Base-by-base conservation (phyloP, 2,113 vertebrate species). In the Ahaetulla prasina region DNA sequence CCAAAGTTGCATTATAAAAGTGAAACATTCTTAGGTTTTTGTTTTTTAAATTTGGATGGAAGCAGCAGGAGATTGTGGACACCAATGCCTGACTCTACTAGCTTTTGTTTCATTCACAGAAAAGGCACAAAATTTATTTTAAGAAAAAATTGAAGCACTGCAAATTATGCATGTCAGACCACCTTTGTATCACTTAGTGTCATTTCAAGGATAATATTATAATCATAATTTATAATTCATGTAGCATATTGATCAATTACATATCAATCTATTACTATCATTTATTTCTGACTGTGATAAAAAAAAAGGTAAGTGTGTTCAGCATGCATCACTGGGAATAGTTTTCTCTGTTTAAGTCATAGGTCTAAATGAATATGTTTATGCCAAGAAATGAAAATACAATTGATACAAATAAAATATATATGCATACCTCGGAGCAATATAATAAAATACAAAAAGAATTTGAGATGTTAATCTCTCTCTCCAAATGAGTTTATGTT, bases 401-500 rank as follows among this genome's bases (percentile, higher is more conserved):
- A 97, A 89, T 87, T 97, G 95, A 97, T 94, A 97, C 95, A 96
- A 96, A 93, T 94, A 94, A 95, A 96, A 95, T 27, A 96, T 92
- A 93, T 95, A 95, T 85, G 85, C 94, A 97, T 97, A 95, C 94
- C 91, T 94, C 96, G 97, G 95, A 96, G 96, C 94, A 96, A 97
- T 94, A 96, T 96, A 95, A 96, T 97, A 89, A 85, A 93, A 95
- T 84, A 95, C 96, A 95, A 97, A 96, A 96, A 27, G 89, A 95
- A 95, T 95, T 96, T 94, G 93, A 97, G 96, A 97, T 87, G 95
- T 94, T 96, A 97, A 95, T 95, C 95, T 95, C 97, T 95, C 97
- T 97, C 97, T 95, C 97, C 96, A 97, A 97, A 97, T 96, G 97
- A 97, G 97, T 96, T 98, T 96, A 97, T 97, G 95, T 97, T 98